Evolutionary conservation across 2,888 invertebrate species (phyloP).

Genomic region (Parnassius apollo): DNA sequence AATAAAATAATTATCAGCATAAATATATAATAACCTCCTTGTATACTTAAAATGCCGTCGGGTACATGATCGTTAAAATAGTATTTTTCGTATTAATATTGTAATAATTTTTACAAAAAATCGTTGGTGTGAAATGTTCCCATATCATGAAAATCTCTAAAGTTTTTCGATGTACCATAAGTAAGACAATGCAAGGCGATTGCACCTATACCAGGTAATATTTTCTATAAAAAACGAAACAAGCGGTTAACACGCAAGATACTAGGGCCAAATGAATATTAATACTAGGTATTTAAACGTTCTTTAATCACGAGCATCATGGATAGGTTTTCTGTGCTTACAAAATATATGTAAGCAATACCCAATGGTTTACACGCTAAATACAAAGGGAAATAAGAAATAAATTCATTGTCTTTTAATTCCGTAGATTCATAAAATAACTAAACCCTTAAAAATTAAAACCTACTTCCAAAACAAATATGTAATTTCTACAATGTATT

Average conservation of each 20-base stretch:
- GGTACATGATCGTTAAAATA: too few species aligned
- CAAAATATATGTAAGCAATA: constrained; percentile 8
- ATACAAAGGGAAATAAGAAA: not conserved
- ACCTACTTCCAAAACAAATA: too few species aligned
- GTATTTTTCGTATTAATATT: not conserved
- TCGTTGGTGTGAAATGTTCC: constrained; percentile 5
- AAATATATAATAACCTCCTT: too few species aligned
- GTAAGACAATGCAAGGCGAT: constrained; percentile 28
- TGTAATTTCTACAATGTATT: too few species aligned
- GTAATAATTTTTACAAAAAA: too few species aligned
- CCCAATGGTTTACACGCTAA: not conserved
- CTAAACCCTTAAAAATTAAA: too few species aligned
- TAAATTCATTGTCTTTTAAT: not conserved
- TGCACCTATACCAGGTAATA: constrained; percentile 27
- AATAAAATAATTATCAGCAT: too few species aligned
- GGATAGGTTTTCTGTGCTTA: constrained; percentile 12
- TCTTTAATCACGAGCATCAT: constrained; percentile 61
- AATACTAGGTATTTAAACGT: constrained; percentile 63
- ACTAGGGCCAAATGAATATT: constrained; percentile 68
- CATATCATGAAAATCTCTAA: constrained; percentile 19
- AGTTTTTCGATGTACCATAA: constrained; percentile 18
- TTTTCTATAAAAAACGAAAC: constrained; percentile 41
- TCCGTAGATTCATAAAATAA: too few species aligned
- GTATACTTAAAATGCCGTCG: too few species aligned
- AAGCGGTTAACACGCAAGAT: constrained; percentile 56